Conservation (phyloP, 23 tunicate genomes). For the Pegea sp. region DNA sequence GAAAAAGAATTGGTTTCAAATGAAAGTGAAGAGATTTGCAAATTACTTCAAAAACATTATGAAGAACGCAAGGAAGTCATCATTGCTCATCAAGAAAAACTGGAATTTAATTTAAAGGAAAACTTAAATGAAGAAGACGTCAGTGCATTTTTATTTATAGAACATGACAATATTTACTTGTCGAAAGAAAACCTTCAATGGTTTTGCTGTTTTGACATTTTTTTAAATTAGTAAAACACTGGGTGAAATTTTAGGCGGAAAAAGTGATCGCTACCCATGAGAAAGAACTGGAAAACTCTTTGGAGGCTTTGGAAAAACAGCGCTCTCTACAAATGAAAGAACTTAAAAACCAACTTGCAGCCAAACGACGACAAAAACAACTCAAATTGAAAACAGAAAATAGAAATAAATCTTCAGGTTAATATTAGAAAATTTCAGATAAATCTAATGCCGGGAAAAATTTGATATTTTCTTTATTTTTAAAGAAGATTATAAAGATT, state of each 20-base stretch:
- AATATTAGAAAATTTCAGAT: too few species aligned
- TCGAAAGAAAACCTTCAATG: too few species aligned
- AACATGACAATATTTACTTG: too few species aligned
- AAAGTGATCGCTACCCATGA: slow-evolving; percentile 68
- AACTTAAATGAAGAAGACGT: slow-evolving; percentile 62
- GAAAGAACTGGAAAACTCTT: slow-evolving; percentile 50
- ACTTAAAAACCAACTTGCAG: slow-evolving; percentile 60
- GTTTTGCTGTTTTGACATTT: too few species aligned
- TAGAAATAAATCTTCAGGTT: too few species aligned
- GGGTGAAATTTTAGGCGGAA: too few species aligned
- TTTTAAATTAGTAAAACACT: too few species aligned
- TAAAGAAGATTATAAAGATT: too few species aligned
- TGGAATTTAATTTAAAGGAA: slow-evolving; percentile 55
- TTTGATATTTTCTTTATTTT: too few species aligned
- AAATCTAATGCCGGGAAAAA: too few species aligned
- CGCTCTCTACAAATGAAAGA: slow-evolving; percentile 61
- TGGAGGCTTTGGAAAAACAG: slow-evolving; percentile 56
- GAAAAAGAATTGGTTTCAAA: slow-evolving; percentile 35
- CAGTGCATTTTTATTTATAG: too few species aligned
- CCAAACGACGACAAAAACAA: slow-evolving; percentile 45
- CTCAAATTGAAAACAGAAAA: slow-evolving; percentile 18
- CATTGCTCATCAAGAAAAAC: slow-evolving; percentile 24
- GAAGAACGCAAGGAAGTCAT: slow-evolving; percentile 21
- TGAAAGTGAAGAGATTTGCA: slow-evolving; percentile 36
- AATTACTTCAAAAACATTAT: slow-evolving; percentile 37